Percentiles rank a stretch among this genome's conserved stretches.
These are phyloP conservation scores for Stratiolaelaps scimitus DNA, from an alignment of 1,140 invertebrate species.

Conservation along the genomic window DNA sequence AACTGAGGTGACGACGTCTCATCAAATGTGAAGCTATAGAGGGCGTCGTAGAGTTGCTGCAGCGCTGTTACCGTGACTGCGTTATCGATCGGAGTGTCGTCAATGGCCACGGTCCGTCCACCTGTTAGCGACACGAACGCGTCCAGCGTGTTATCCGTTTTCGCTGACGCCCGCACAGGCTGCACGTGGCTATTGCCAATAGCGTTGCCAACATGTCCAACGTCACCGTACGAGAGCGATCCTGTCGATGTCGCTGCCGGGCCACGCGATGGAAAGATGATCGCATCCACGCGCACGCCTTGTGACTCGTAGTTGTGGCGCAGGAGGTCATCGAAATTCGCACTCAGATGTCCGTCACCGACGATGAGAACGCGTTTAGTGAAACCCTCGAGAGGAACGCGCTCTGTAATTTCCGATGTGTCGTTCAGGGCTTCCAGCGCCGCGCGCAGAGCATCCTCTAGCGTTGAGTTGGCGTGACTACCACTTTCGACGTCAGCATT, in stretches of 20 bases:
- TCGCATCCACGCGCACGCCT: constrained; percentile 9
- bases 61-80: constrained; percentile 20
- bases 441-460: background rate
- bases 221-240: no score
- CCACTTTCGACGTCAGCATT: constrained; percentile 7
- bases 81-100: constrained; percentile 14
- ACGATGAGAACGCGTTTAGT: constrained; percentile 5
- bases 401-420: constrained; percentile 25
- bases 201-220: no score
- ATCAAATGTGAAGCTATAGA: constrained; percentile 10
- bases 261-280: constrained; percentile 16
- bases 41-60: constrained; percentile 11
- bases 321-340: constrained; percentile 1
- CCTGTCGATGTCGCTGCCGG: no score
- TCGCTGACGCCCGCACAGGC: background rate
- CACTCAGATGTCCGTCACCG: constrained; percentile 14
- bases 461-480: constrained; percentile 1
- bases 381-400: background rate
- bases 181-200: no score
- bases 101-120: constrained; percentile 14
- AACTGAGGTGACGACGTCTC: background rate
- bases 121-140: constrained; percentile 11
- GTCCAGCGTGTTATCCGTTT: constrained; percentile 17
- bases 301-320: constrained; percentile 21
- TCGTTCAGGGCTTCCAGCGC: constrained; percentile 17